Base-by-base conservation (phyloP, 2,113 vertebrate species). In the Scopus umbretta region DNA sequence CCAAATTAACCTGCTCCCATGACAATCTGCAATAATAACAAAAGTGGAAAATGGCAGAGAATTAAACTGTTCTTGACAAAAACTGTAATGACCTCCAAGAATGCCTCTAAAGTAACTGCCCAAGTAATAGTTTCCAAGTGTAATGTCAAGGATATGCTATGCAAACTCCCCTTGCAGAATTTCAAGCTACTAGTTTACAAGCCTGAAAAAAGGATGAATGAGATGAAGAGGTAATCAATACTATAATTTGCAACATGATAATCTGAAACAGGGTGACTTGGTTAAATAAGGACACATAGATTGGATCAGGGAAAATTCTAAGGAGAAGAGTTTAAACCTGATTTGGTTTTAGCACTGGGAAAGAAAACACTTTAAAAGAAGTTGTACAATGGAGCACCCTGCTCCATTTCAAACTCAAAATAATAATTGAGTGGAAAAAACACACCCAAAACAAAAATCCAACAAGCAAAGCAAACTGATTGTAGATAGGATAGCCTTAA, bases 61-160 rank as follows among this genome's bases (percentile, higher is more conserved):
- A 97, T 95, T 95, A 97, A 97, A 97, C 84, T 59, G n/a, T 58
- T 97, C 95, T 91, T 96, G 96, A 97, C 96, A 97, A 96, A 96
- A 97, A 82, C 70, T 88, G 50, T 97, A 96, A 97, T 96, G 93
- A 96, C 91, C 95, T 97, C 89, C 71, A 94, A 88, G 94, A 92
- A 90, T 45, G 59, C 53, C 58, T 92, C 70, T 67, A 59, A 95
- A 94, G 81, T 74, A 88, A 96, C 84, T 91, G 78, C 90, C 94
- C 91, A 90, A 96, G 76, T 91, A 94, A 92, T 18, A 80, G 81
- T 66, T 96, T 96, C 87, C 78, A 95, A 92, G 67, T 40, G 42
- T 63, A 80, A 83, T 94, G 80, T 97, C 87, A 96, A 91, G 84
- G 94, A 90, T 96, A 82, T 76, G 38, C 50, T 80, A 80, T 32